Percentiles rank a stretch among this genome's conserved stretches.
Conservation (phyloP, 2,797 vertebrate species). For the Dryobates pubescens region DNA sequence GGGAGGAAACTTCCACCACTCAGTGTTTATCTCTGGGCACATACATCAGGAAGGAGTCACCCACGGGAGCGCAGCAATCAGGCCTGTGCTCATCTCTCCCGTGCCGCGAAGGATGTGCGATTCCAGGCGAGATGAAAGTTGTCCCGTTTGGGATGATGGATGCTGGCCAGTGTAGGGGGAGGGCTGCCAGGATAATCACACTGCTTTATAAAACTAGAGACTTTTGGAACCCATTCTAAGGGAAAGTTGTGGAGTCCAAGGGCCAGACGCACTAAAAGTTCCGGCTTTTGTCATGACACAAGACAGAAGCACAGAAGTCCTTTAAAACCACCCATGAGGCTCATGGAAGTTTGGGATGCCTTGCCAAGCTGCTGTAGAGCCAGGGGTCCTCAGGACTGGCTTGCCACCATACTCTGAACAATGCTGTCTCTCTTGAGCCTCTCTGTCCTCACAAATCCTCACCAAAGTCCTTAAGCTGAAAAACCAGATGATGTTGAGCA, state of each 20-base stretch:
- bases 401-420: background rate
- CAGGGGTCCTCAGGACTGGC: rapidly evolving
- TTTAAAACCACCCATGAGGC: background rate
- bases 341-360: background rate
- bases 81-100: background rate
- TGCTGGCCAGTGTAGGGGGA: background rate
- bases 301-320: background rate
- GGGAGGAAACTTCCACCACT: background rate
- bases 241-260: background rate
- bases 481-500: background rate
- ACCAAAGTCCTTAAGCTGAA: background rate
- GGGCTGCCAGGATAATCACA: background rate
- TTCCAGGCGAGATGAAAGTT: background rate
- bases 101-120: background rate
- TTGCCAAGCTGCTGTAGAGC: background rate
- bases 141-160: background rate
- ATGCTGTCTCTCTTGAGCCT: background rate
- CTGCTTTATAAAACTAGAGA: background rate
- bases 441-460: background rate
- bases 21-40: conserved; percentile 34
- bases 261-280: background rate
- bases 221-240: conserved; percentile 5
- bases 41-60: conserved; percentile 29
- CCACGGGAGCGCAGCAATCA: background rate
- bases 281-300: background rate